Base-by-base conservation (phyloP, 2,888 invertebrate species). In the Nephrocerus scutellatus region DNA sequence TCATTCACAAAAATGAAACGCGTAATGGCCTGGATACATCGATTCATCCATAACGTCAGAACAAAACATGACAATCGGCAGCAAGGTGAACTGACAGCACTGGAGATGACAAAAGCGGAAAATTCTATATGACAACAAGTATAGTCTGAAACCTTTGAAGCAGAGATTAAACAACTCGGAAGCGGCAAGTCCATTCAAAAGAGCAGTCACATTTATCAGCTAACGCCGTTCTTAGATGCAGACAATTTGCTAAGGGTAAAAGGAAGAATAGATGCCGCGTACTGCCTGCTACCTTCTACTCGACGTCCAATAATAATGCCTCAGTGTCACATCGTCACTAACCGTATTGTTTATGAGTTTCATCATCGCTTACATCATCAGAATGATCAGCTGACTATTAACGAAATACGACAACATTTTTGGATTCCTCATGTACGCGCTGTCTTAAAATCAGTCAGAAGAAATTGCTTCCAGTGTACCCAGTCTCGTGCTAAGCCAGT, bases 71-170 rank as follows among this genome's bases (percentile, higher is more conserved):
- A n/a, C n/a, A n/a, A n/a, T n/a, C n/a, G n/a, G n/a, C n/a, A n/a
- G n/a, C n/a, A n/a, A n/a, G n/a, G n/a, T n/a, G n/a, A n/a, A n/a
- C n/a, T n/a, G n/a, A n/a, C n/a, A n/a, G n/a, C n/a, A n/a, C n/a
- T n/a, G n/a, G n/a, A n/a, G n/a, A n/a, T n/a, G 13, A 10, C 25
- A 12, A 25, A 25, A 13, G 32, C 32, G 20, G 32, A 16, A 19
- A 32, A 9, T 20, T 14, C 13, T 13, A 25, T 25, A 6, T n/a
- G n/a, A 9, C 34, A 25, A 18, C 25, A 36, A 55, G 56, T n/a
- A n/a, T n/a, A n/a, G n/a, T n/a, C n/a, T n/a, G n/a, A n/a, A n/a
- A n/a, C n/a, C n/a, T n/a, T n/a, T n/a, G n/a, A n/a, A n/a, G n/a
- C n/a, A n/a, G n/a, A n/a, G n/a, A n/a, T n/a, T n/a, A n/a, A n/a